Conservation (phyloP, 2,113 vertebrate species). For the Sardina pilchardus region DNA sequence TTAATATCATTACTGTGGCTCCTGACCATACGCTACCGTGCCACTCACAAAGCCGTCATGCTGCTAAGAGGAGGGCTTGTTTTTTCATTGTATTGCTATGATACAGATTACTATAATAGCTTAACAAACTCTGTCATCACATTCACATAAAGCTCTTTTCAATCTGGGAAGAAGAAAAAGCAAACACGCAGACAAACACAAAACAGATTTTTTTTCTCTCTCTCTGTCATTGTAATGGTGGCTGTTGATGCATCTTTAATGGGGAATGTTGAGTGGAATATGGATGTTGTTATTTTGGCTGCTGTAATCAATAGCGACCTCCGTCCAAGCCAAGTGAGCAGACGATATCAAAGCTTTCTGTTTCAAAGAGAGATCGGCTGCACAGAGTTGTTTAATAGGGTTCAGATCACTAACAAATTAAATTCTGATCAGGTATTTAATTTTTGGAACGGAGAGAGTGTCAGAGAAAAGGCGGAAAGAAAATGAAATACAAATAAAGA, state of each 20-base stretch:
- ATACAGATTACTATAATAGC: too few relatives aligned
- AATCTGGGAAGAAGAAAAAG: not conserved
- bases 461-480: not conserved
- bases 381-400: not conserved
- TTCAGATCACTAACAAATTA: not conserved
- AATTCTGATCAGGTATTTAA: slow-evolving; percentile 1
- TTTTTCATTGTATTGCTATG: too few relatives aligned
- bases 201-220: not conserved
- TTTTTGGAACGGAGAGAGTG: not conserved
- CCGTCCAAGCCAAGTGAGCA: not conserved
- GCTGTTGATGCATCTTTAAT: not conserved
- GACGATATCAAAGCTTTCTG: slow-evolving; percentile 2
- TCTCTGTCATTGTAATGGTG: not conserved
- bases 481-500: not conserved
- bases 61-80: too few relatives aligned
- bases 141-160: not conserved
- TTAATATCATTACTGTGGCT: slow-evolving; percentile 25
- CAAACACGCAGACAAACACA: not conserved
- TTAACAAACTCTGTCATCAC: not conserved
- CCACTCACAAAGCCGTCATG: not conserved
- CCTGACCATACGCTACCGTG: slow-evolving; percentile 2
- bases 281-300: slow-evolving; percentile 6
- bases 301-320: not conserved
- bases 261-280: not conserved
- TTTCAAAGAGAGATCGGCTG: not conserved